Percentiles rank a stretch among this genome's conserved stretches.
These are phyloP conservation scores for Ypsolopha sequella DNA, from an alignment of 2,888 invertebrate genomes.

Conservation along the genomic window DNA sequence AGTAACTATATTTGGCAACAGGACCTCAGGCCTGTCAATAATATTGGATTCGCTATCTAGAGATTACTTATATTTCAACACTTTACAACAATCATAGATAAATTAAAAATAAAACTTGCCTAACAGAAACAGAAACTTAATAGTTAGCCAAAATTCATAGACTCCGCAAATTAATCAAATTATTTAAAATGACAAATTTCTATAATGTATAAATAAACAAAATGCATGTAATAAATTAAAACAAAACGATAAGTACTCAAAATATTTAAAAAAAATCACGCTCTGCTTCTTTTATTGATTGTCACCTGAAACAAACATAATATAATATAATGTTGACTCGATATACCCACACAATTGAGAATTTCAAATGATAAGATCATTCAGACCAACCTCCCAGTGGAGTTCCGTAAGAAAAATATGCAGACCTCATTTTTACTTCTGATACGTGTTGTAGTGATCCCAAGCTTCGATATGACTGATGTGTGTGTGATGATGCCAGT, in stretches of 20 bases:
- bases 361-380: neutral
- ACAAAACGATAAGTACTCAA: neutral
- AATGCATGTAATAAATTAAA: slow-evolving; percentile 1
- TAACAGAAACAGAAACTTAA: neutral
- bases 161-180: too few relatives aligned
- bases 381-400: too few relatives aligned
- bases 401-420: too few relatives aligned
- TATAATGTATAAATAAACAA: neutral
- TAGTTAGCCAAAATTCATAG: neutral
- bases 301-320: slow-evolving; percentile 1
- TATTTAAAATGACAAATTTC: neutral
- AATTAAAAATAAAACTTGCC: neutral
- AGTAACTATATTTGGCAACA: too few relatives aligned
- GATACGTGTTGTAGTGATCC: too few relatives aligned
- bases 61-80: too few relatives aligned
- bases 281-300: neutral
- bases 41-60: too few relatives aligned
- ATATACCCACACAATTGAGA: neutral
- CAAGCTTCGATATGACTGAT: too few relatives aligned
- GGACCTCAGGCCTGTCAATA: too few relatives aligned
- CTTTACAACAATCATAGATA: neutral
- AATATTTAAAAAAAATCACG: neutral
- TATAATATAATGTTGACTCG: neutral
- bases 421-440: too few relatives aligned
- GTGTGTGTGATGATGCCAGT: too few relatives aligned